Evolutionary conservation across 2,888 invertebrate species (phyloP), one percentile per base, ranked within the genome.

Genomic region (Platynereis dumerilii): DNA sequence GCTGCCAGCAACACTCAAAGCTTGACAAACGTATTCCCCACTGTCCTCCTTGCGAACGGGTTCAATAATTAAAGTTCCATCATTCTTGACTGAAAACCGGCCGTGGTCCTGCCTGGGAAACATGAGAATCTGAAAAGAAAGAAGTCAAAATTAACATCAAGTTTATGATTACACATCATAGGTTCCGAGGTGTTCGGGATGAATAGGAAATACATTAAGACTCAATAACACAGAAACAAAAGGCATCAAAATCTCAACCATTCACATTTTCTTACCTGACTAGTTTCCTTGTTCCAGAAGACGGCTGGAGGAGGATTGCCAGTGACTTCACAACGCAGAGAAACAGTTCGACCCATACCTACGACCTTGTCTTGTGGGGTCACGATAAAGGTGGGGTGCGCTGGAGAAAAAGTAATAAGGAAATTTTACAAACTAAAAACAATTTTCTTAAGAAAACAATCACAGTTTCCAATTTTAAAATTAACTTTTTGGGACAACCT

Each of bases 11-110:
- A 61, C 61, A 65, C 90, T 93, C 72, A 98, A 88, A 2, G 72
- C 74, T 45, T 72, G 72, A 58, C 74, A 74, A 12, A 69, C 58
- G 53, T 72, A 74, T 20, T 68, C 67, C 10, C 74, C 74, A 1
- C 67, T 71, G 53, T 74, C 74, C 27, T 65, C 66, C 42, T 66
- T 66, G 34, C 66, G 53, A 1, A 74, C 73, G n/a, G 66, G 64
- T 34, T 72, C 68, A 24, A 74, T 74, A 54, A 68, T 63, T 55
- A 74, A 65, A 10, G 68, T 68, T 7, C 73, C 72, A 26, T 72
- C 80, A 91, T 89, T 86, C 94, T 94, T 85, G 90, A 91, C 71
- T 95, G 96, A 87, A 92, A 92, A 83, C 92, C 90, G 94, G 88
- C 74, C 89, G 85, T 84, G 64, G 58, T 73, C 71, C 34, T 74